Evolutionary conservation across 2,797 vertebrate genomes (phyloP), one percentile per base, ranked within the genome.

Genomic region (Crax fasciolata): DNA sequence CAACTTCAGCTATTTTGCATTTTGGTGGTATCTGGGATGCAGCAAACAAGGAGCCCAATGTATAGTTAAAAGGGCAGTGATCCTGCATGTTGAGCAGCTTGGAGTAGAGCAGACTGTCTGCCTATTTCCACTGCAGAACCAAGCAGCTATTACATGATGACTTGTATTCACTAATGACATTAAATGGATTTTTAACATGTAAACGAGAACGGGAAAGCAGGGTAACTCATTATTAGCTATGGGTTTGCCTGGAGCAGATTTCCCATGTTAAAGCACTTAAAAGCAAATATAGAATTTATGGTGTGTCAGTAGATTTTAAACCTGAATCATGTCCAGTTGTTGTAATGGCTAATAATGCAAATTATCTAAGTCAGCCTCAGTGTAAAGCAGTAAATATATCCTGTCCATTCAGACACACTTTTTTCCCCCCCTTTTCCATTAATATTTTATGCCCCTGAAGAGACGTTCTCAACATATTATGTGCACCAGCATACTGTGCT

Each of bases 261-360:
- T 93, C 52, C 67, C 54, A 27, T 75, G 49, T 93, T 92, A 91
- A 93, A 94, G 68, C 79, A 75, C 89, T 92, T 94, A 87, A 93
- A 96, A 96, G 78, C 88, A 93, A 96, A 91, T 96, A 57, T 2
- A 83, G 72, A 94, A 87, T 94, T 95, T 87, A 92, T 92, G 84
- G 90, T 46, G 43, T 90, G 63, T 79, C 1, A 0, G 87, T 93
- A 67, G 81, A 76, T 95, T 95, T 94, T 96, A 94, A 95, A 89
- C 62, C 32, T 92, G 75, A 91, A 83, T 91, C 94, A 68, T 0
- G 3, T 92, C 83, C 82, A 78, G 49, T 94, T 95, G 89, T 85
- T 93, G 25, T 79, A 94, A 90, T 66, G 79, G 87, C 87, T 94
- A 89, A 82, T 95, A 90, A 90, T 89, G 88, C 59, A 90, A 93